A percentile compares a stretch with the other conserved stretches of the same genome.
Conservation (phyloP, 1,140 invertebrate species). For the Macrobrachium nipponense region DNA sequence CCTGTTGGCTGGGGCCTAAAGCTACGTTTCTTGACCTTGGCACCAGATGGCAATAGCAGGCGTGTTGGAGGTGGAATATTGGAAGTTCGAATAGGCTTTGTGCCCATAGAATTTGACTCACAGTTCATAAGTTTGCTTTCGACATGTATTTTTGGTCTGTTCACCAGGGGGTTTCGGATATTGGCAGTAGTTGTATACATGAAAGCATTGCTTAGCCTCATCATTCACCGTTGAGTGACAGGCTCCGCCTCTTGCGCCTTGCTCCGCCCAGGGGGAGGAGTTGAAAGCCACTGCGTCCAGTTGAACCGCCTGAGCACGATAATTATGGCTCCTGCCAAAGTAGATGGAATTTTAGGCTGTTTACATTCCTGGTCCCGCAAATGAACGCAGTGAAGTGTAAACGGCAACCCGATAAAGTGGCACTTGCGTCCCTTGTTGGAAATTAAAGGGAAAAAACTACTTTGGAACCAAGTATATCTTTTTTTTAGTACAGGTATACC, state of each 20-base stretch:
- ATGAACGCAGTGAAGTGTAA: slow-evolving; percentile 19
- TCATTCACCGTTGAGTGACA: no score
- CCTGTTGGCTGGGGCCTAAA: slow-evolving; percentile 14
- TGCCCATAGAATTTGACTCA: no score
- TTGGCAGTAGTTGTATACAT: not conserved
- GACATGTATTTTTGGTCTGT: no score
- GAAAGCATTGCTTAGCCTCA: no score
- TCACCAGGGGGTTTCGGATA: not conserved
- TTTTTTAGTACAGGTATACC: not conserved
- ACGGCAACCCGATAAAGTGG: not conserved
- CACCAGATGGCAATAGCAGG: slow-evolving; percentile 9
- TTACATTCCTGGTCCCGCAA: slow-evolving; percentile 14
- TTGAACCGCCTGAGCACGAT: slow-evolving; percentile 5
- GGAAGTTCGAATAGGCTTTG: no score
- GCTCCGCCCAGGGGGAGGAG: slow-evolving; percentile 10
- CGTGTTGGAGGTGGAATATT: not conserved
- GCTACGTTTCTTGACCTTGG: slow-evolving; percentile 5
- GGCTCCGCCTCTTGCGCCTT: not conserved
- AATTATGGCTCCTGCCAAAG: slow-evolving; percentile 17
- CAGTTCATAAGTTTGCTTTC: no score
- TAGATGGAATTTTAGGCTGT: slow-evolving; percentile 14
- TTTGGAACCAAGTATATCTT: no score
- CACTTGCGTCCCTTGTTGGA: slow-evolving; percentile 11
- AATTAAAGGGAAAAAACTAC: not conserved
- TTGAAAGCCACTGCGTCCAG: not conserved